Conservation (phyloP, 1,140 invertebrate species). For the Caenorhabditis briggsae region DNA sequence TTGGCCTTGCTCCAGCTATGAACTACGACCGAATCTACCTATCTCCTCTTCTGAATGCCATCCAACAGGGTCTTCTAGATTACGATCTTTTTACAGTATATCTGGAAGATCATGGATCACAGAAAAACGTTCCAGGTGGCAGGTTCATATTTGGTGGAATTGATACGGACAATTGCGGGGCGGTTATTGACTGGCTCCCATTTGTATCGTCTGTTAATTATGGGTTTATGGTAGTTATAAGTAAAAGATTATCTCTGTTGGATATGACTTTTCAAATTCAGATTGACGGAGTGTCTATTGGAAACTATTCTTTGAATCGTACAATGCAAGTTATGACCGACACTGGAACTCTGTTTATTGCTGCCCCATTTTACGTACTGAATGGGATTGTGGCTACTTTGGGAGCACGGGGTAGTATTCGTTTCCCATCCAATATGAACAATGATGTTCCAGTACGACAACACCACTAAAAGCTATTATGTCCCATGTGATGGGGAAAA, state of each 20-base stretch:
- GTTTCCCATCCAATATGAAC: background rate
- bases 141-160: background rate
- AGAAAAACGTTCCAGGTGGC: background rate
- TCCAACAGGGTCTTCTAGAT: background rate
- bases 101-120: background rate
- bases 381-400: background rate
- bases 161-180: background rate
- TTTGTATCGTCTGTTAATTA: background rate
- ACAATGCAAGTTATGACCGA: constrained; percentile 14
- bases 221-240: background rate
- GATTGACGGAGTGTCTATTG: background rate
- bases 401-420: background rate
- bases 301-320: background rate
- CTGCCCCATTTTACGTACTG: constrained; percentile 1
- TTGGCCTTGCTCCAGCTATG: constrained; percentile 1
- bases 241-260: background rate
- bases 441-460: background rate
- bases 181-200: background rate
- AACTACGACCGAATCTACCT: background rate
- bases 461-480: constrained; percentile 2
- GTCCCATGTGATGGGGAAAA: background rate
- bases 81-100: background rate
- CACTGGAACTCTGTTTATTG: background rate
- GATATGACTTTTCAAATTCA: background rate
- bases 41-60: background rate